Evolutionary conservation across 2,797 vertebrate species (phyloP).

Genomic region (Prunella strophiata): DNA sequence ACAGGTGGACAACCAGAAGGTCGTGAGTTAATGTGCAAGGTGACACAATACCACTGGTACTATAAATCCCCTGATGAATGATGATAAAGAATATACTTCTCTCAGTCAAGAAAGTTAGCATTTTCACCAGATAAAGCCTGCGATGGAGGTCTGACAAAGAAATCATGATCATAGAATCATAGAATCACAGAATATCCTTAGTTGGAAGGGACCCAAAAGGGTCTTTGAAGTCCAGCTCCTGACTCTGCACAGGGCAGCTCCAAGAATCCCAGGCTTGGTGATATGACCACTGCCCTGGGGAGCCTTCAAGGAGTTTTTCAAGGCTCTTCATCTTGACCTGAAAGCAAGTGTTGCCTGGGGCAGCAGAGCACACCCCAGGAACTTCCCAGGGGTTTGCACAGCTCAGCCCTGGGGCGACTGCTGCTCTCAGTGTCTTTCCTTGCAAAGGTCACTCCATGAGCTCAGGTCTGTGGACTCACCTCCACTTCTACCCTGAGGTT

Average conservation of each 20-base stretch:
- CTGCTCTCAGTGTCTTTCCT: not conserved
- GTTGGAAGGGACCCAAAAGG: not conserved
- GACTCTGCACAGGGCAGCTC: not conserved
- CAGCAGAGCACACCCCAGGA: not conserved
- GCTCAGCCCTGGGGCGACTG: not conserved
- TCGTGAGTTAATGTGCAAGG: not conserved
- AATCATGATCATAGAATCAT: not conserved
- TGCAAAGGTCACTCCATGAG: not conserved
- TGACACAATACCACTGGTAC: not conserved
- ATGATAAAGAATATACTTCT: not conserved
- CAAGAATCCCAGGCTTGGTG: not conserved
- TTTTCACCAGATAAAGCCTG: not conserved
- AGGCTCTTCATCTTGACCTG: not conserved
- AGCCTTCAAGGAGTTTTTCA: not conserved
- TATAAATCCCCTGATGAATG: not conserved
- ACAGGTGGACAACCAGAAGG: not conserved
- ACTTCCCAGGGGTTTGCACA: not conserved
- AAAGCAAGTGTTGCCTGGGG: fast-evolving
- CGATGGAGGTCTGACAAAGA: not conserved
- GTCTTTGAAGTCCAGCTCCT: not conserved
- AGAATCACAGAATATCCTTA: not conserved
- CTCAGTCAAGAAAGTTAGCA: not conserved
- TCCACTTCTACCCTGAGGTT: not conserved
- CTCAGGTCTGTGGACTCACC: not conserved
- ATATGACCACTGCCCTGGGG: not conserved